Conservation (phyloP, 2,797 vertebrate species). For the Periparus ater region DNA sequence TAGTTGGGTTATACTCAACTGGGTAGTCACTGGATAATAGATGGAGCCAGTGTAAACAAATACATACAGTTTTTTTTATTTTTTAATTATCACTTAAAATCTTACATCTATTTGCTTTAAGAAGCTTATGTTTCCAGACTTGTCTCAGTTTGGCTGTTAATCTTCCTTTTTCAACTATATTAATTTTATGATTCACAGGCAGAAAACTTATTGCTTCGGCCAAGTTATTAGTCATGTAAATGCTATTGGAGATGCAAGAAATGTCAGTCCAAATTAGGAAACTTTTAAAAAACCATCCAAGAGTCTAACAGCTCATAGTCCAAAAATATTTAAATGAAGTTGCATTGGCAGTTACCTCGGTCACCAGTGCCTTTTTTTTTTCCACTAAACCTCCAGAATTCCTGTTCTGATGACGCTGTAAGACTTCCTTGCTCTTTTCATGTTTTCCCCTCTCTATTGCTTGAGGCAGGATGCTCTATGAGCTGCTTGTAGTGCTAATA, state of each 20-base stretch:
- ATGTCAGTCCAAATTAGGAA: conserved; percentile 54
- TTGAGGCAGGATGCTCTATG: neutral
- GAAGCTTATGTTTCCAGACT: neutral
- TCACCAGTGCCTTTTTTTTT: neutral
- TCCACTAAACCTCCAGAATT: neutral
- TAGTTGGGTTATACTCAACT: neutral
- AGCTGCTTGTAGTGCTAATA: neutral
- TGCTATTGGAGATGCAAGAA: conserved; percentile 49
- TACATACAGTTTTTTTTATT: neutral
- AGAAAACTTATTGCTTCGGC: neutral
- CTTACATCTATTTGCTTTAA: neutral
- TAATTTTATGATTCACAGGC: conserved; percentile 41
- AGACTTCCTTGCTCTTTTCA: neutral
- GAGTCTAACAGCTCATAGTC: neutral
- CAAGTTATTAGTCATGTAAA: conserved; percentile 58
- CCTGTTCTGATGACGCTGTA: neutral
- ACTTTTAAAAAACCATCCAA: conserved; percentile 26
- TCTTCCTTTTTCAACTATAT: neutral
- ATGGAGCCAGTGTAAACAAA: neutral
- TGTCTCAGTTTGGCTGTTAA: neutral
- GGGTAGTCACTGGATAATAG: neutral
- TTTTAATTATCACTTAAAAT: neutral
- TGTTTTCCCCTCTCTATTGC: neutral
- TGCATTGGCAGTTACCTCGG: neutral
- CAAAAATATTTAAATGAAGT: conserved; percentile 34